These are phyloP conservation scores for Lordiphosa collinella DNA, from an alignment of 1,140 invertebrate species.

Conservation along the genomic window DNA sequence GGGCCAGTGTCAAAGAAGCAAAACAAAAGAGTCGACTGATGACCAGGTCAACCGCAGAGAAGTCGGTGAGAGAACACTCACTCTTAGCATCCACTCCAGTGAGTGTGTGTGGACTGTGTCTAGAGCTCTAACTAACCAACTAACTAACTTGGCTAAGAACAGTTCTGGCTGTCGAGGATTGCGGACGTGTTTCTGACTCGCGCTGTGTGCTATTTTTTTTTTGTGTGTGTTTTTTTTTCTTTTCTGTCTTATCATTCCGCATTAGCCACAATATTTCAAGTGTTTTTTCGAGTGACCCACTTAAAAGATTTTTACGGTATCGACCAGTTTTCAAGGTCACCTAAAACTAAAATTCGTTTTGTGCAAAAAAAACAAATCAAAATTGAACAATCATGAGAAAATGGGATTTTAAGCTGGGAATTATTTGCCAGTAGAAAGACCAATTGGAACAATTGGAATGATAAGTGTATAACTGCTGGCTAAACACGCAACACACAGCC, in stretches of 20 bases:
- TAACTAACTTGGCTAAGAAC: constrained; percentile 23
- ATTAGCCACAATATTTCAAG: constrained; percentile 6
- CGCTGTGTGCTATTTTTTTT: constrained; percentile 1
- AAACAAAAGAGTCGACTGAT: not conserved
- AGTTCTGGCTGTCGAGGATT: constrained; percentile 35
- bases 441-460: too few species aligned
- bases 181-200: constrained; percentile 33
- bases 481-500: too few species aligned
- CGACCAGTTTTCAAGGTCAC: constrained; percentile 8
- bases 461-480: too few species aligned
- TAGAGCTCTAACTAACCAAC: not conserved
- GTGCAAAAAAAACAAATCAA: too few species aligned
- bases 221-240: constrained; percentile 3
- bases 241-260: constrained; percentile 8
- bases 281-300: constrained; percentile 12
- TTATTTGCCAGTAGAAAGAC: too few species aligned
- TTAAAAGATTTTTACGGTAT: constrained; percentile 8
- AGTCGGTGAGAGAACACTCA: not conserved
- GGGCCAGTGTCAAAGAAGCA: constrained; percentile 5
- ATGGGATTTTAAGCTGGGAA: too few species aligned
- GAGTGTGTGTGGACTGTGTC: constrained; percentile 1
- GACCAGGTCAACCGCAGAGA: constrained; percentile 2
- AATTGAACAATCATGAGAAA: too few species aligned
- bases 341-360: not conserved
- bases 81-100: not conserved